Evolutionary conservation across 2,797 vertebrate species (phyloP).

Genomic region (Enoplosus armatus): DNA sequence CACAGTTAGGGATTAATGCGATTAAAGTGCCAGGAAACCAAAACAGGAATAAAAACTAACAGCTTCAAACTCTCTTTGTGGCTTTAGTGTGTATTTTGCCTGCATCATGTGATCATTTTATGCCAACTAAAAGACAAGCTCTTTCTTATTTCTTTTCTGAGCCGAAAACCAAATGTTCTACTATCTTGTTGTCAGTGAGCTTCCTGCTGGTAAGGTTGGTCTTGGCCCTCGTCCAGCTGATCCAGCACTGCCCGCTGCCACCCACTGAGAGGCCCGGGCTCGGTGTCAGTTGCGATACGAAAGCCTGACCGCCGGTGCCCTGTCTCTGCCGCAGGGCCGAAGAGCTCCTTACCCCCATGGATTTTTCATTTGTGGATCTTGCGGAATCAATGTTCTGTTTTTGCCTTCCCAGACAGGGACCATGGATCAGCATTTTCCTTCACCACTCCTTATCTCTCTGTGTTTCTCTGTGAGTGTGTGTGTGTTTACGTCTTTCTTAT

Average conservation of each 20-base stretch:
- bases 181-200: neutral
- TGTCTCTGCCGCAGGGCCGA: constrained; percentile 73
- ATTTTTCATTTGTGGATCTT: constrained; percentile 89
- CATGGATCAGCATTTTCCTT: constrained; percentile 81
- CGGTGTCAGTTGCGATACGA: constrained; percentile 67
- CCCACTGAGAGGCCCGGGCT: constrained; percentile 56
- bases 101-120: neutral
- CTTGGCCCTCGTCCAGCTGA: constrained; percentile 64
- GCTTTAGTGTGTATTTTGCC: neutral
- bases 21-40: constrained; percentile 38
- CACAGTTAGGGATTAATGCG: constrained; percentile 50
- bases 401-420: constrained; percentile 78
- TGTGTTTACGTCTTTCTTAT: constrained; percentile 60
- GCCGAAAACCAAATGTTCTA: neutral
- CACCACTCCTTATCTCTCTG: constrained; percentile 54
- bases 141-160: constrained; percentile 1
- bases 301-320: constrained; percentile 74
- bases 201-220: constrained; percentile 47
- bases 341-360: constrained; percentile 81
- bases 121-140: neutral
- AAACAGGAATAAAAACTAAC: constrained; percentile 17
- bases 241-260: constrained; percentile 45
- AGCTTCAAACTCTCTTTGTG: neutral
- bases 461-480: constrained; percentile 34
- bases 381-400: constrained; percentile 87